A percentile compares a stretch with the other conserved stretches of the same genome.
phyloP scores from a whole-genome alignment of 2,113 vertebrate genomes.

The Pteropus alecto region DNA sequence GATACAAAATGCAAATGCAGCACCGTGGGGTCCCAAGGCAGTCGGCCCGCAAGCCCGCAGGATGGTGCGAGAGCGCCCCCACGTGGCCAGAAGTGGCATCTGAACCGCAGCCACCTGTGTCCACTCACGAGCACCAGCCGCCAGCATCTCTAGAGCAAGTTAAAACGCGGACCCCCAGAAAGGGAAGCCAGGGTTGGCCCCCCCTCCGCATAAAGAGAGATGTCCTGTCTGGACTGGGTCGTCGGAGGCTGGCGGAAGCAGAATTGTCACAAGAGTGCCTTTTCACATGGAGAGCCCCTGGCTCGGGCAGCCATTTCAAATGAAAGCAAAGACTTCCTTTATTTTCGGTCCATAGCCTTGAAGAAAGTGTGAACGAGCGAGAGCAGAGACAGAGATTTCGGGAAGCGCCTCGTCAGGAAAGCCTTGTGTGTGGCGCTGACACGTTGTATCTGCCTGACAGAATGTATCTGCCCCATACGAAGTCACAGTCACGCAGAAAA shows the following conservation, averaged over 20 bases:
- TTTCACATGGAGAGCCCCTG: background rate
- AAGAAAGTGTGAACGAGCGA: background rate
- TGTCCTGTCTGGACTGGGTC: background rate
- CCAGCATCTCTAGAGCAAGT: background rate
- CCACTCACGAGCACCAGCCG: fast-evolving
- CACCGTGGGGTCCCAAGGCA: fast-evolving
- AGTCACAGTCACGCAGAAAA: background rate
- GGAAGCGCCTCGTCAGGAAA: background rate
- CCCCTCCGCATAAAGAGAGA: background rate
- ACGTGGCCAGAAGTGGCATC: background rate
- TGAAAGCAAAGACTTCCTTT: background rate
- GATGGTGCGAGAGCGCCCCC: conserved; percentile 10
- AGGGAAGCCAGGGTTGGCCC: background rate
- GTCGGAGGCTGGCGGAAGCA: background rate
- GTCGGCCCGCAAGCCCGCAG: background rate
- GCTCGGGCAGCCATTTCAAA: background rate
- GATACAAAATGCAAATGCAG: background rate
- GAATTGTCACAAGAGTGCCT: background rate
- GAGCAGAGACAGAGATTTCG: background rate
- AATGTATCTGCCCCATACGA: fast-evolving
- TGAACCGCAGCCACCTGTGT: background rate
- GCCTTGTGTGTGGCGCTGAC: background rate
- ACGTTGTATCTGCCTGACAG: background rate
- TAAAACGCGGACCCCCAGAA: background rate
- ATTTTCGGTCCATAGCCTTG: fast-evolving